Evolutionary conservation across 2,113 vertebrate genomes (phyloP).

Genomic region (Rana temporaria): DNA sequence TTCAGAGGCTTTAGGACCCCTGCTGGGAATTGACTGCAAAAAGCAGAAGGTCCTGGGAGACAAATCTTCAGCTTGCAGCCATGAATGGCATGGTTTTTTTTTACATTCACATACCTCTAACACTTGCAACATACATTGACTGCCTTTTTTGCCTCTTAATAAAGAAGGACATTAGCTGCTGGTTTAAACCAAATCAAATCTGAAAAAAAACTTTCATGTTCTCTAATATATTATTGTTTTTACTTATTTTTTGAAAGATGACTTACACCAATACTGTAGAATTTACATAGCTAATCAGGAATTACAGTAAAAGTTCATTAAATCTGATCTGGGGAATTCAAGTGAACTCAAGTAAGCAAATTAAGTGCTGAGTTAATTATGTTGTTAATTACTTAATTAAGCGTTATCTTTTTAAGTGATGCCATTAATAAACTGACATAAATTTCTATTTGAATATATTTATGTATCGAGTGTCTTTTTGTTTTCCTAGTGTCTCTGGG

Average conservation of each 20-base stretch:
- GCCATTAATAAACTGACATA: conserved; percentile 79
- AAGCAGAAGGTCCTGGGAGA: conserved; percentile 24
- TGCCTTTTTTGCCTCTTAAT: neutral
- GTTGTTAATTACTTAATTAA: conserved; percentile 88
- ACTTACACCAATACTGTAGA: conserved; percentile 66
- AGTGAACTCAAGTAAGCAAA: conserved; percentile 81
- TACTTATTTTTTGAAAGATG: conserved; percentile 67
- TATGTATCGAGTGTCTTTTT: conserved; percentile 68
- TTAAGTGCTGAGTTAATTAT: conserved; percentile 85
- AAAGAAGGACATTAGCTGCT: neutral
- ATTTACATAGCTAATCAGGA: conserved; percentile 75
- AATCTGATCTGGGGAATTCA: conserved; percentile 78
- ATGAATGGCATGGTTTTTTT: conserved; percentile 36
- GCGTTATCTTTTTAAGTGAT: conserved; percentile 78
- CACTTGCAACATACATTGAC: neutral
- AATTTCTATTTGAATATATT: conserved; percentile 72
- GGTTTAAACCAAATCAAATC: conserved; percentile 10
- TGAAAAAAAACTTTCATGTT: neutral
- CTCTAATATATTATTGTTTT: conserved; percentile 68
- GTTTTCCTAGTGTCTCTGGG: conserved; percentile 76
- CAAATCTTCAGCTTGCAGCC: conserved; percentile 29
- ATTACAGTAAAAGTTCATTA: conserved; percentile 77
- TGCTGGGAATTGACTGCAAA: conserved; percentile 16
- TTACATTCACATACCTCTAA: neutral
- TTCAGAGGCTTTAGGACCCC: neutral